Base-by-base conservation (phyloP, 2,888 invertebrate species). In the Leucozona laternaria region DNA sequence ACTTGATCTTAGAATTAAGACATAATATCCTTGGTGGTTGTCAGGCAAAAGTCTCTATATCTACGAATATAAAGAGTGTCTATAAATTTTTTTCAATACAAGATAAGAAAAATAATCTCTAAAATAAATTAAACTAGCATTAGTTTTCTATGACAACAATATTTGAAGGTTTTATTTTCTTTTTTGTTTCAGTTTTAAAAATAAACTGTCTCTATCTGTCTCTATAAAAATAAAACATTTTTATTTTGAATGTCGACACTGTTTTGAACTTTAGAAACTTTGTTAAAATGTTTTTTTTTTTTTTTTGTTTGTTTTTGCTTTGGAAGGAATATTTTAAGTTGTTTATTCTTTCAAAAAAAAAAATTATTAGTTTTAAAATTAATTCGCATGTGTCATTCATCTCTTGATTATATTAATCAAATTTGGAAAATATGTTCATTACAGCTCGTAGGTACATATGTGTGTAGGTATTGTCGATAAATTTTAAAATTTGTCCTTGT, bases 11-110 rank as follows among this genome's bases (percentile, higher is more conserved):
- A 53, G 20, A 43, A 25, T 43, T 25, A 20, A n/a, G 4, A 4
- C n/a, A 25, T 6, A 55, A 40, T 37, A 73, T 48, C 79, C 72
- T 72, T 57, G 71, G 43, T 57, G 71, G 43, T 53, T 60, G 25
- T 60, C 55, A 40, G 11, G 28, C 60, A 13, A 55, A 79, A 45
- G 31, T 40, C 37, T 40, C 7, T 7, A 37, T 34, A 58, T 37
- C 4, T 43, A 43, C 6, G 5, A 11, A 0, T 10, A 57, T 0
- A 37, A 37, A 58, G 0, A 25, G 28, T 25, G 11, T 50, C 31
- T 15, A 45, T 8, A 1, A 2, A 2, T 8, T 17, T 53, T 53
- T 25, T 53, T 53, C 48, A 17, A 50, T 55, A 34, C 57, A 57
- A 31, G 57, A 57, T 48, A 48, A 66, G 31, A 31, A 66, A 66